A percentile compares a stretch with the other conserved stretches of the same genome.
These are phyloP conservation scores for Aporrectodea caliginosa DNA, from an alignment of 1,140 invertebrate genomes.

Conservation along the genomic window DNA sequence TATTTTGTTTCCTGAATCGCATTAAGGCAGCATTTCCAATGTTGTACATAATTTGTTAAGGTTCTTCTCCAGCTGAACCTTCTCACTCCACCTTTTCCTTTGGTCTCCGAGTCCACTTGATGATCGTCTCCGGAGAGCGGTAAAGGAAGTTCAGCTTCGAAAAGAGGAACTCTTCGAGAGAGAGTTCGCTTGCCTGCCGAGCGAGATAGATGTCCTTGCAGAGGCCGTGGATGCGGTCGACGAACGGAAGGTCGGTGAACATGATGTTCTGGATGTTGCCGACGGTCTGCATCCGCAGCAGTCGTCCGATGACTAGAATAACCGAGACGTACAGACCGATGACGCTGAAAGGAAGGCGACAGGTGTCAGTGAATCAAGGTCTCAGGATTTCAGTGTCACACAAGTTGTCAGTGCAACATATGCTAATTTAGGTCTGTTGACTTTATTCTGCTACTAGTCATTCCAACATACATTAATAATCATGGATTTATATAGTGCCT, in stretches of 20 bases:
- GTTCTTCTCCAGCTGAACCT: not conserved
- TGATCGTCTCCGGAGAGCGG: conserved; percentile 93
- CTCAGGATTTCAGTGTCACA: no score
- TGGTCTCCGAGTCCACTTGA: conserved; percentile 76
- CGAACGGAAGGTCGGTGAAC: conserved; percentile 94
- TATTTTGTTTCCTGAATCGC: not conserved
- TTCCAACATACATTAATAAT: no score
- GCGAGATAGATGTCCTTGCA: conserved; percentile 96
- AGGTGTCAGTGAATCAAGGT: no score
- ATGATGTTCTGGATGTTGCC: conserved; percentile 73
- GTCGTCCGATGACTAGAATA: conserved; percentile 84
- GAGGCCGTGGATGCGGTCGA: conserved; percentile 83
- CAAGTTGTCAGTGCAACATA: no score
- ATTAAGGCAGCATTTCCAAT: not conserved
- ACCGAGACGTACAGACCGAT: conserved; percentile 95
- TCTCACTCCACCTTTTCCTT: conserved; percentile 20
- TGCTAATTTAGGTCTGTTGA: no score
- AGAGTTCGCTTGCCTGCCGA: conserved; percentile 85
- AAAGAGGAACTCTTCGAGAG: conserved; percentile 95
- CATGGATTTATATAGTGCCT: no score
- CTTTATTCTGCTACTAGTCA: no score
- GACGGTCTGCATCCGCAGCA: conserved; percentile 79
- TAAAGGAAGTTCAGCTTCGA: conserved; percentile 98
- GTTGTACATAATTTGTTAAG: not conserved
- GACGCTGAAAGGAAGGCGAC: conserved; percentile 70